A percentile compares a stretch with the other conserved stretches of the same genome.
Evolutionary conservation across 2,888 invertebrate species (phyloP).

Genomic region (Agonopterix heracliana): DNA sequence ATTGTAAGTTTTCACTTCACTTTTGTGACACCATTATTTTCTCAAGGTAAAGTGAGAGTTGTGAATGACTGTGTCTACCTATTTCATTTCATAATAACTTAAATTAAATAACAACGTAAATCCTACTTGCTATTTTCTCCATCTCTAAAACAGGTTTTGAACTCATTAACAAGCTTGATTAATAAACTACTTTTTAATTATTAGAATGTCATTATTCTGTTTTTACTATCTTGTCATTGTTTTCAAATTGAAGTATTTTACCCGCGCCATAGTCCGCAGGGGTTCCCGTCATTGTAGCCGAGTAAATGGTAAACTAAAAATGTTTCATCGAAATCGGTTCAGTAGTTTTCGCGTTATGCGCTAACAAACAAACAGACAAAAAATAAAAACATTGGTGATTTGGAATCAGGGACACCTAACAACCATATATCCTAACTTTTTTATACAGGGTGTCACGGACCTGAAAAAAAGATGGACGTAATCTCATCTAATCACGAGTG

Average conservation of each 20-base stretch:
- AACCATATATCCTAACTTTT: too few relatives aligned
- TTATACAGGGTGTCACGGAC: too few relatives aligned
- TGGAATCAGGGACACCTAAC: background rate
- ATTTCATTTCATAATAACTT: background rate
- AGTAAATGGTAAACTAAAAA: background rate
- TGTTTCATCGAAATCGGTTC: background rate
- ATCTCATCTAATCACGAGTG: too few relatives aligned
- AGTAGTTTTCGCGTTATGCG: too few relatives aligned
- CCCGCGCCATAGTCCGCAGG: too few relatives aligned
- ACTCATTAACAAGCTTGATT: background rate
- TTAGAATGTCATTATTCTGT: background rate
- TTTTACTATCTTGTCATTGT: background rate
- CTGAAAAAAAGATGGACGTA: too few relatives aligned
- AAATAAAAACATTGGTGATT: too few relatives aligned
- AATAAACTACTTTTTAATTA: background rate
- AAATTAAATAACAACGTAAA: background rate
- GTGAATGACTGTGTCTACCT: background rate
- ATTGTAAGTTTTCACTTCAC: constrained; percentile 49
- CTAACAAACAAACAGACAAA: background rate
- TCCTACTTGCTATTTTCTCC: background rate
- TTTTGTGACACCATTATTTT: constrained; percentile 22
- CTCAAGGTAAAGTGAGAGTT: constrained; percentile 72
- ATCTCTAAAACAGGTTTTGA: background rate
- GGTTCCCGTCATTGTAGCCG: background rate
- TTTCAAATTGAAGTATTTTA: background rate